Base-by-base conservation (phyloP, 2,113 vertebrate species). In the Nyctereutes procyonoides region DNA sequence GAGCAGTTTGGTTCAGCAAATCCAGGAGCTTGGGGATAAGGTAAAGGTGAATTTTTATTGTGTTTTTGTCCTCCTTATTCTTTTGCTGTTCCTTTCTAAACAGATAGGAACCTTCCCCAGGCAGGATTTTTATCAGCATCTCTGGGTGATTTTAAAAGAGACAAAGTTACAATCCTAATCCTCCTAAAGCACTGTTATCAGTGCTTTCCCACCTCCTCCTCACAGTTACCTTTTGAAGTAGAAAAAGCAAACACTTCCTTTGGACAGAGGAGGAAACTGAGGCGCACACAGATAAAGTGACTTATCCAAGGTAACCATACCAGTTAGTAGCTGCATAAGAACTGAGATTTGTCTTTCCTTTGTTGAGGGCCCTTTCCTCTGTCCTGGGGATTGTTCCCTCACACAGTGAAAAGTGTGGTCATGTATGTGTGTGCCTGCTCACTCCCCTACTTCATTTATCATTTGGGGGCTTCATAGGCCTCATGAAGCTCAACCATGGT, bases 41-140 rank as follows among this genome's bases (percentile, higher is more conserved):
- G 26, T 82, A 43, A 73, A 93, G 87, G 93, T 81, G 95, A 95
- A 96, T 97, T 97, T 95, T 95, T 92, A 84, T 89, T 86, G 22
- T 73, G 58, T 79, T 55, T 97, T 94, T 95, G 28, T 38, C 77
- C 85, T 92, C n/a, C 71, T 91, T 88, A 35, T 83, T 93, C 63
- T 76, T 67, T 51, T 65, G 3, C 76, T 93, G 5, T 86, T 79
- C 26, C 62, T 90, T 88, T 71, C 43, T 93, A 95, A 95, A 65
- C 73, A 95, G 84, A 51, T 96, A 69, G 55, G 60, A 83, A 24
- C 53, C 48, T 0, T 84, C 62, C 28, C 17, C 53, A 65, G 38
- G 84, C 22, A 88, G 19, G 65, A 81, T 51, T 96, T 67, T 90
- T 93, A 28, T 85, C 17, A 43, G 16, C 85, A 62, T 81, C 22